Conservation (phyloP, 2,888 invertebrate species). For the Salticus scenicus region DNA sequence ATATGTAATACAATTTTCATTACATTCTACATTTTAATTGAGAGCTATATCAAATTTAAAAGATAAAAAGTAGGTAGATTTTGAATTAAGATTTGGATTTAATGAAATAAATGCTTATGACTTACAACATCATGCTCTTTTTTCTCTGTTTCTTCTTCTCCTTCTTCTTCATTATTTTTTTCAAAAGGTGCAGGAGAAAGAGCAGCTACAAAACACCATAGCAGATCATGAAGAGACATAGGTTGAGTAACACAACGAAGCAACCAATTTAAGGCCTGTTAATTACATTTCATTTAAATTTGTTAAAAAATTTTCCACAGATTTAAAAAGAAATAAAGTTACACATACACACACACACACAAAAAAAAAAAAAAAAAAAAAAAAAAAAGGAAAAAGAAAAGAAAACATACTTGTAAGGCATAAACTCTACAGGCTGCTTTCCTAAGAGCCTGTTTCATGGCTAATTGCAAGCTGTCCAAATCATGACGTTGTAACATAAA, state of each 20-base stretch:
- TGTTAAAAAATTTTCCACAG: neutral
- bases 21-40: no score
- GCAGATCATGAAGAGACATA: conserved; percentile 91
- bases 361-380: no score
- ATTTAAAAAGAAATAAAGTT: neutral
- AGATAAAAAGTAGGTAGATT: no score
- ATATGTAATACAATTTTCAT: no score
- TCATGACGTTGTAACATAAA: conserved; percentile 92
- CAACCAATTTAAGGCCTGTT: conserved; percentile 94
- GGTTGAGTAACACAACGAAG: conserved; percentile 93
- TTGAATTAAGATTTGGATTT: no score
- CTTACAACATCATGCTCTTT: conserved; percentile 71
- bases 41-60: no score
- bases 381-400: no score
- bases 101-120: no score
- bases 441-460: conserved; percentile 89
- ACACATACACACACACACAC: neutral
- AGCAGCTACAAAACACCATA: conserved; percentile 97
- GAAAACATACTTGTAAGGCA: conserved; percentile 86
- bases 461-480: conserved; percentile 86
- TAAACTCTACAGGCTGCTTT: conserved; percentile 81
- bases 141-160: conserved; percentile 74
- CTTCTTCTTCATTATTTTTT: conserved; percentile 80
- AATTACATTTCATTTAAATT: no score
- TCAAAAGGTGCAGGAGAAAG: conserved; percentile 79